A percentile compares a stretch with the other conserved stretches of the same genome.
Conservation (phyloP, 2,113 vertebrate species). For the Tachycineta bicolor region DNA sequence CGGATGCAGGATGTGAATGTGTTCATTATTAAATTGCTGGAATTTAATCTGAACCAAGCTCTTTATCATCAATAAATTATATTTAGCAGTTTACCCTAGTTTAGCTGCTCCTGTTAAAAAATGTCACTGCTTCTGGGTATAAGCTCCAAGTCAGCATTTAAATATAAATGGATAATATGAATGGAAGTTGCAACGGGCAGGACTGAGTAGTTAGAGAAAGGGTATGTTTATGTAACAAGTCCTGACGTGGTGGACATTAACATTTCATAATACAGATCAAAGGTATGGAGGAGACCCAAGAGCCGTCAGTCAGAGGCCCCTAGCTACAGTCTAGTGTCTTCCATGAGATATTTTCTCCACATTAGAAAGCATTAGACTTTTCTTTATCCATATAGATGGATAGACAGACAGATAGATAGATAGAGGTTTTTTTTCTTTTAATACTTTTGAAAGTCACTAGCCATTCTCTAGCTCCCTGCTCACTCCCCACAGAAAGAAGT, state of each 20-base stretch:
- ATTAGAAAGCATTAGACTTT: slow-evolving; percentile 69
- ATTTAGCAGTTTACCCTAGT: slow-evolving; percentile 64
- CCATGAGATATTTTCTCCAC: slow-evolving; percentile 63
- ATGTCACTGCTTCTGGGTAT: slow-evolving; percentile 65
- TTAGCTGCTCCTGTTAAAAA: slow-evolving; percentile 70
- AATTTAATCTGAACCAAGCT: slow-evolving; percentile 64
- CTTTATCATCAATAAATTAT: slow-evolving; percentile 70
- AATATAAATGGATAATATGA: slow-evolving; percentile 53
- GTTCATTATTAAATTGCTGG: slow-evolving; percentile 71
- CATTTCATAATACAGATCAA: slow-evolving; percentile 80
- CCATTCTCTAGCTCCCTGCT: not conserved
- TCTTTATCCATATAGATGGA: not conserved
- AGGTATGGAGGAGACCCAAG: slow-evolving; percentile 71
- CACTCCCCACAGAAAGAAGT: not conserved
- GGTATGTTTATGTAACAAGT: slow-evolving; percentile 67
- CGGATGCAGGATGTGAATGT: slow-evolving; percentile 53
- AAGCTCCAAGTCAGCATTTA: slow-evolving; percentile 60
- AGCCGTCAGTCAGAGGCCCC: slow-evolving; percentile 64
- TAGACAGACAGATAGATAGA: not conserved
- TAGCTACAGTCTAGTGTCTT: slow-evolving; percentile 58
- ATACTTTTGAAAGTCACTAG: not conserved
- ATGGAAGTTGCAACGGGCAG: slow-evolving; percentile 51
- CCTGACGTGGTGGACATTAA: slow-evolving; percentile 69
- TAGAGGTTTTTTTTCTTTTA: not conserved
- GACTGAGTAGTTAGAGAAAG: slow-evolving; percentile 54